Evolutionary conservation across 2,797 vertebrate genomes (phyloP), one percentile per base, ranked within the genome.

Genomic region (Poecilia gillii): DNA sequence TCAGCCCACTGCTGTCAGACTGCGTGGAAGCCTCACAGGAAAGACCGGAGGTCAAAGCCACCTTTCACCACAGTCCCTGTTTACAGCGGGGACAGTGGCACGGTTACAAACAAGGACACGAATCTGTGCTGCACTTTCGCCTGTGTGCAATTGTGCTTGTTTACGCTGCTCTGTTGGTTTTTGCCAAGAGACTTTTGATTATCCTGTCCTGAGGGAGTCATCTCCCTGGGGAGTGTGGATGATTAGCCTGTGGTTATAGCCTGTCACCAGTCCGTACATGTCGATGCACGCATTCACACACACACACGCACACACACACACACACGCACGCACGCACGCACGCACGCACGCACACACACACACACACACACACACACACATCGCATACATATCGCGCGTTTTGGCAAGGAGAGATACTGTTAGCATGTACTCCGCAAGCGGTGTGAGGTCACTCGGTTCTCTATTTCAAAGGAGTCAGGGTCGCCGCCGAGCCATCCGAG

Each of bases 361-460:
- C 28, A 55, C 18, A 6, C 57, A 76, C 73, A 78, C 76, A 85
- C 53, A 28, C 83, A 82, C 70, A 76, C 36, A 76, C 9, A 12
- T n/a, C 49, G 78, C 74, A 79, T 75, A 88, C 84, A 81, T 72
- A 84, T 47, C 84, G 73, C 46, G 25, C 73, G 51, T 73, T 75
- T 80, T 82, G 85, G 77, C 82, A 82, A 86, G 55, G 55, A 78
- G 81, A 86, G 87, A 89, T 90, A 91, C 45, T 76, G 91, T 90
- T 92, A 92, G 91, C 88, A 86, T 90, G 87, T 87, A 86, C 83
- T 92, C 93, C 90, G 85, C 45, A 79, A 92, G 93, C 91, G 59
- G 73, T 5, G 89, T 93, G 93, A 94, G 94, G 94, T 95, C 95
- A 95, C 90, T 87, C 89, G 79, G 87, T 93, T 93, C 92, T 94